Evolutionary conservation across 2,113 vertebrate species (phyloP).

Genomic region (Odocoileus hemionus): DNA sequence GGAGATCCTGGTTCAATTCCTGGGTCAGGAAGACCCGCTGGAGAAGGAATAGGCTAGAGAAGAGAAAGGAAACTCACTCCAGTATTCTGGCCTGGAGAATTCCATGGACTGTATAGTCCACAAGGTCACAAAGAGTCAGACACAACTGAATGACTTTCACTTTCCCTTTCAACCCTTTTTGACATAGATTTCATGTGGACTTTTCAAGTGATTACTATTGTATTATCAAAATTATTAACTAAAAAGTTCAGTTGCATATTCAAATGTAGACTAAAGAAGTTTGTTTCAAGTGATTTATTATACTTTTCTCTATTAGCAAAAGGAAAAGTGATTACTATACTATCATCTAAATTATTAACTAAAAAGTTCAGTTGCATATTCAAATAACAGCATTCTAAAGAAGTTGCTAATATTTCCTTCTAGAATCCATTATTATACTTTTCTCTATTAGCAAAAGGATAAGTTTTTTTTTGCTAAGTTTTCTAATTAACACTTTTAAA

Average conservation of each 20-base stretch:
- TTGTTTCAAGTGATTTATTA: too few relatives aligned
- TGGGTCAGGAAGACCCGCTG: not conserved
- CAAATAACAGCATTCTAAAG: not conserved
- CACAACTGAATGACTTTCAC: not conserved
- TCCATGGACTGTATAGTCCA: not conserved
- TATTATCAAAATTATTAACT: not conserved
- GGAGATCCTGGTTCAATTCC: accelerated
- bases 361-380: not conserved
- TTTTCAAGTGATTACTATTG: slow-evolving; percentile 7
- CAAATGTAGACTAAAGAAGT: not conserved
- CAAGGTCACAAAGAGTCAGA: not conserved
- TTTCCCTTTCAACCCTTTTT: not conserved
- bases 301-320: not conserved
- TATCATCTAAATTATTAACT: not conserved
- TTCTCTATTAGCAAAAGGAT: not conserved
- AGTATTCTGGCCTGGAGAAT: not conserved
- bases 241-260: not conserved
- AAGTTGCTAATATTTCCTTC: not conserved
- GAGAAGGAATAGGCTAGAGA: not conserved
- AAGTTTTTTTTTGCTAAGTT: not conserved
- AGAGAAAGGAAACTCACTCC: not conserved
- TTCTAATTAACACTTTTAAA: not conserved
- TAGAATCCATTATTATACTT: not conserved
- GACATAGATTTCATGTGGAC: not conserved
- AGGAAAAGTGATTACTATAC: not conserved